These are phyloP conservation scores for Eupithecia vulgata DNA, from an alignment of 2,888 invertebrate species.

Conservation along the genomic window DNA sequence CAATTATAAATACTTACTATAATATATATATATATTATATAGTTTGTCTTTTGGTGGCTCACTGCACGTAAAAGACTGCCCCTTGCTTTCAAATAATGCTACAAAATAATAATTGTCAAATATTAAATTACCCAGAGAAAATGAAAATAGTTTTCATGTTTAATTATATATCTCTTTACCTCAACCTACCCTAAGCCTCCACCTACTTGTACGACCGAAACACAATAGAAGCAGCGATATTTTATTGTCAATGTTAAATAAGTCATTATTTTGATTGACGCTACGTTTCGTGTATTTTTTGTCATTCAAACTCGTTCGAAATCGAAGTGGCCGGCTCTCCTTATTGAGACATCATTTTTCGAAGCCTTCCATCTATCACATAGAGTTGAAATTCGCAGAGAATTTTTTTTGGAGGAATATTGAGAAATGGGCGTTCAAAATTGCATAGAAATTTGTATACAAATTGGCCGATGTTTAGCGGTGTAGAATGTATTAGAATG, in stretches of 20 bases:
- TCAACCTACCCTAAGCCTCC: conserved; percentile 51
- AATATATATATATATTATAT: no score
- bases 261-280: conserved; percentile 83
- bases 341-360: conserved; percentile 60
- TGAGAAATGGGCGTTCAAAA: conserved; percentile 73
- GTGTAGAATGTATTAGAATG: conserved; percentile 43
- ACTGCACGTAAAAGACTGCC: not conserved
- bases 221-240: conserved; percentile 76
- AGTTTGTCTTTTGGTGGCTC: not conserved
- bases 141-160: not conserved
- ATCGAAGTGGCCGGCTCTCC: conserved; percentile 73
- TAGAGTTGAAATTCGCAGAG: conserved; percentile 23
- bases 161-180: no score
- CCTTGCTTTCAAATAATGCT: not conserved
- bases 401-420: conserved; percentile 47
- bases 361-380: conserved; percentile 21
- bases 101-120: not conserved
- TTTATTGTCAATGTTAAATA: conserved; percentile 83
- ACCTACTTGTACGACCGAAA: conserved; percentile 59
- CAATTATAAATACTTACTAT: no score
- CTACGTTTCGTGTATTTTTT: conserved; percentile 54
- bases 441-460: conserved; percentile 63
- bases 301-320: conserved; percentile 61
- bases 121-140: not conserved
- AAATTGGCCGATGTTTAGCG: conserved; percentile 58